Evolutionary conservation across 2,797 vertebrate genomes (phyloP).

Genomic region (Chelon labrosus): DNA sequence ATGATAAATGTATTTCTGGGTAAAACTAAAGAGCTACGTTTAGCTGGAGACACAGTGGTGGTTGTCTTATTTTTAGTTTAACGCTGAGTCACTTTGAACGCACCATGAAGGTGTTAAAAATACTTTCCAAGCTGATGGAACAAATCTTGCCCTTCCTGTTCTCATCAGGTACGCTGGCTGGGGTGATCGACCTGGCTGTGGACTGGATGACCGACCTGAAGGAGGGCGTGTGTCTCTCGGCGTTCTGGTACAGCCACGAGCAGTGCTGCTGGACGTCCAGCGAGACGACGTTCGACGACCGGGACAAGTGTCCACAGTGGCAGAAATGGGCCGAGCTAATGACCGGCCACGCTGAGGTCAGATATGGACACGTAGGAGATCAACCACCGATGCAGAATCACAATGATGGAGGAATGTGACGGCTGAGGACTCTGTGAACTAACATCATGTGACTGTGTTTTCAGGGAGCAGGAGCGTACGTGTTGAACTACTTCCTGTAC

Average conservation of each 20-base stretch:
- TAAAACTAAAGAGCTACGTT: no score
- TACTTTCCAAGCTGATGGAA: no score
- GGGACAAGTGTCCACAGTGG: constrained; percentile 98
- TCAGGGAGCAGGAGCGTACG: constrained; percentile 93
- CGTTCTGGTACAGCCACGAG: constrained; percentile 98
- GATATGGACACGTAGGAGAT: neutral
- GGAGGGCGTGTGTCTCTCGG: constrained; percentile 94
- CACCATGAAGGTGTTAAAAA: no score
- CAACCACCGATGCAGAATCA: no score
- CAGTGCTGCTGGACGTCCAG: constrained; percentile 99
- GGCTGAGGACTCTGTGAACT: no score
- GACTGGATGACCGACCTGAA: constrained; percentile 99
- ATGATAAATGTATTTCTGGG: no score
- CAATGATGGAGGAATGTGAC: no score
- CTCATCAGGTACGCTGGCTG: constrained; percentile 91
- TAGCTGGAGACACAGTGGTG: no score
- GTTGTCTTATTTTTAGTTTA: no score
- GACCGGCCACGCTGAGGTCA: constrained; percentile 90
- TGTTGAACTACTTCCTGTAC: constrained; percentile 97
- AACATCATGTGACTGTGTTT: neutral
- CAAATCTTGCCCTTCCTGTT: neutral
- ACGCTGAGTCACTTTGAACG: no score
- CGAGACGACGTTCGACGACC: constrained; percentile 95
- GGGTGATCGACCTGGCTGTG: constrained; percentile 96
- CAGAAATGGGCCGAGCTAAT: constrained; percentile 98